Conservation (phyloP, 2,797 vertebrate species). For the Cossypha heuglini region DNA sequence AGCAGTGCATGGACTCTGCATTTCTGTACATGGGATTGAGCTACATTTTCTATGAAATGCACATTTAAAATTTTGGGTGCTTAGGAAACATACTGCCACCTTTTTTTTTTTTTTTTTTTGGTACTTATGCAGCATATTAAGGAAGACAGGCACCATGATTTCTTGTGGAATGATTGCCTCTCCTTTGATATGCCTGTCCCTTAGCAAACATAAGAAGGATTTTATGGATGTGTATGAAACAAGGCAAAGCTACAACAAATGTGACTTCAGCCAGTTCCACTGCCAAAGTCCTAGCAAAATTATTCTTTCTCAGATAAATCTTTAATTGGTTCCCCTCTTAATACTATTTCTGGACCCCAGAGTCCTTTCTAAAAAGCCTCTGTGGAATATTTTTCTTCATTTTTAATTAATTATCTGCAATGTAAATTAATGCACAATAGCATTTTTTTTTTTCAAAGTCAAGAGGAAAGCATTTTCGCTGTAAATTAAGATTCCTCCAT, state of each 20-base stretch:
- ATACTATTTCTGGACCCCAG: conserved; percentile 54
- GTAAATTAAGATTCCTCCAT: conserved; percentile 67
- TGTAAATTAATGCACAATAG: conserved; percentile 72
- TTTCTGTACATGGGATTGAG: not conserved
- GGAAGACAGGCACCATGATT: not conserved
- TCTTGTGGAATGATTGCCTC: not conserved
- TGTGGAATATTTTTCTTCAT: conserved; percentile 66
- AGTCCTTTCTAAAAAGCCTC: conserved; percentile 67
- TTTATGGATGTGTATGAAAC: not conserved
- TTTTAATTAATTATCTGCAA: conserved; percentile 80
- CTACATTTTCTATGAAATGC: not conserved
- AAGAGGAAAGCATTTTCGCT: conserved; percentile 60
- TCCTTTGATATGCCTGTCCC: not conserved
- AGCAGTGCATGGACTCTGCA: rapidly evolving
- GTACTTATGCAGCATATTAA: not conserved
- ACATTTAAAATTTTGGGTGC: not conserved
- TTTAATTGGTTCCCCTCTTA: conserved; percentile 66
- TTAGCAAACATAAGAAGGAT: not conserved
- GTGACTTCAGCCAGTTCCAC: conserved; percentile 11
- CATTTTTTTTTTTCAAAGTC: conserved; percentile 57
- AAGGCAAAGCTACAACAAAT: not conserved
- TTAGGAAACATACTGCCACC: not conserved
- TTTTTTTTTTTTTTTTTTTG: not conserved
- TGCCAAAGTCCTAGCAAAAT: conserved; percentile 32
- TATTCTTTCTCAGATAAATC: conserved; percentile 44